These are phyloP conservation scores for Taurulus bubalis DNA, from an alignment of 2,113 vertebrate species.

Conservation along the genomic window DNA sequence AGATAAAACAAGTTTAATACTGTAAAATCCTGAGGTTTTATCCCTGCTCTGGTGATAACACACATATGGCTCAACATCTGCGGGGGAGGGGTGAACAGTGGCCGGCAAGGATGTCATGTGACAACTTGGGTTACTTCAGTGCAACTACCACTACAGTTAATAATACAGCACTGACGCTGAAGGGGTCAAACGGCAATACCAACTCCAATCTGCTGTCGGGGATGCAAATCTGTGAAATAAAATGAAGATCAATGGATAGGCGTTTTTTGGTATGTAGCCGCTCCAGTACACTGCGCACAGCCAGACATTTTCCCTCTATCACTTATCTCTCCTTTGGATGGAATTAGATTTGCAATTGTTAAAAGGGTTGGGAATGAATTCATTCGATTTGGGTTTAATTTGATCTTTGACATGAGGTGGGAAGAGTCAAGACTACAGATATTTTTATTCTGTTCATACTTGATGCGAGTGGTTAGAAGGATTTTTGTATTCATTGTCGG, in stretches of 20 bases:
- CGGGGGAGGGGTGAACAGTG: slow-evolving; percentile 39
- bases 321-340: neutral
- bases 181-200: neutral
- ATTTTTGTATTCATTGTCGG: neutral
- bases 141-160: neutral
- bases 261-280: neutral
- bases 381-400: neutral
- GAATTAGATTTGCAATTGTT: neutral
- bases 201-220: neutral
- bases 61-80: slow-evolving; percentile 90
- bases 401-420: neutral
- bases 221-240: neutral
- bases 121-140: slow-evolving; percentile 18
- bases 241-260: neutral
- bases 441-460: neutral
- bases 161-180: neutral
- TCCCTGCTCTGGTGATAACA: slow-evolving; percentile 78
- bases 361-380: too few relatives aligned
- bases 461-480: neutral
- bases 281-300: neutral
- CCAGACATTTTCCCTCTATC: neutral
- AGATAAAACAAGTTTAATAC: slow-evolving; percentile 90
- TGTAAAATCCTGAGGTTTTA: slow-evolving; percentile 84
- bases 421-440: neutral
- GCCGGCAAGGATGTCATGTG: slow-evolving; percentile 40